phyloP scores from a whole-genome alignment of 2,113 vertebrate genomes.

The Cyanoramphus novaezelandiae region DNA sequence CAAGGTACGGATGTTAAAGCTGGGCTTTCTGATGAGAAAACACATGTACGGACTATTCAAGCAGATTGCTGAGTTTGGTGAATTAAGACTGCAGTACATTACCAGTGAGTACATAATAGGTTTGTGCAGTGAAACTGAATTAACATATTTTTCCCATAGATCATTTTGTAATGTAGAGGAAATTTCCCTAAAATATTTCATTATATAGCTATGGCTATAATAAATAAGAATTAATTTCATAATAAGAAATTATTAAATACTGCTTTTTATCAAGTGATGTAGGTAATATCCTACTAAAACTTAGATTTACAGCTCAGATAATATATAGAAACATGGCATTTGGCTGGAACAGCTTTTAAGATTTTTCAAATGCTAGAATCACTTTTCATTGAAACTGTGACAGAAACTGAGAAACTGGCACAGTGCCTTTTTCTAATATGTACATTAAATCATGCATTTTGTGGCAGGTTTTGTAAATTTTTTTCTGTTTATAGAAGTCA shows the following conservation, averaged over 20 bases:
- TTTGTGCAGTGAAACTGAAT: background rate
- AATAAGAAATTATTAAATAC: background rate
- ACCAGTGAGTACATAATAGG: background rate
- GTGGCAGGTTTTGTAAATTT: background rate
- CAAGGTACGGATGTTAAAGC: background rate
- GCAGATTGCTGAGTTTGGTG: background rate
- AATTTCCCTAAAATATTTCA: background rate
- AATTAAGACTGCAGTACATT: background rate
- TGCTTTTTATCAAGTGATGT: background rate
- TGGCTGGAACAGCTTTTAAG: slow-evolving; percentile 55
- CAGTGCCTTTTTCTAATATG: background rate
- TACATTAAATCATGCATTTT: slow-evolving; percentile 29
- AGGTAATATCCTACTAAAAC: background rate
- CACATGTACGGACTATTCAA: background rate
- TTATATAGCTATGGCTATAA: background rate
- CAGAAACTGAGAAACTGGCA: slow-evolving; percentile 63
- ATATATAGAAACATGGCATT: slow-evolving; percentile 60
- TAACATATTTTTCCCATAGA: background rate
- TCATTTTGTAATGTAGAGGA: background rate
- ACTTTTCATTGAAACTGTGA: slow-evolving; percentile 66
- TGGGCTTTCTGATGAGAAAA: slow-evolving; percentile 2
- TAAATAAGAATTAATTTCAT: background rate
- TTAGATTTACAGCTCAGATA: slow-evolving; percentile 18
- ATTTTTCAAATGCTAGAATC: slow-evolving; percentile 57
- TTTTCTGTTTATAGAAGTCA: slow-evolving; percentile 5